Conservation (phyloP, 2,797 vertebrate genomes). For the Takifugu rubripes region DNA sequence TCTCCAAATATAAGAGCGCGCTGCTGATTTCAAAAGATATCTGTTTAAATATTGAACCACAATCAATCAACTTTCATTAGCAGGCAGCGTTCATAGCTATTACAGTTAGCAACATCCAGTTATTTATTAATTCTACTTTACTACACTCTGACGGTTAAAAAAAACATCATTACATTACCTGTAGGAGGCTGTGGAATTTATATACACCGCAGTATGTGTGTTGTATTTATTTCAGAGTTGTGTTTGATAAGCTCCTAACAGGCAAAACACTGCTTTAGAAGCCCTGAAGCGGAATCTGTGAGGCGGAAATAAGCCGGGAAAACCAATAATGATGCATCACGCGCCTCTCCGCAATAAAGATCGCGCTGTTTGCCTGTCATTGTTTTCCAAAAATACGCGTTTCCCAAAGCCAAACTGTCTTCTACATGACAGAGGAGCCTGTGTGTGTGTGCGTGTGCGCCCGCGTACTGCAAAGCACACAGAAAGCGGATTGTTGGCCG, state of each 20-base stretch:
- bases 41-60: too few species aligned
- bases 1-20: too few species aligned
- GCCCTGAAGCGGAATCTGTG: background rate
- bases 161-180: too few species aligned
- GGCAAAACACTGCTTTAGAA: constrained; percentile 7
- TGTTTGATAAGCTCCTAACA: background rate
- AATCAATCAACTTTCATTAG: too few species aligned
- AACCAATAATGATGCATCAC: constrained; percentile 19
- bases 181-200: too few species aligned
- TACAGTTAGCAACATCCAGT: too few species aligned
- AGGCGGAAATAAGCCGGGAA: constrained; percentile 8
- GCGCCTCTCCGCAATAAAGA: constrained; percentile 9
- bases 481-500: constrained; percentile 65
- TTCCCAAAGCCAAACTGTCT: constrained; percentile 59
- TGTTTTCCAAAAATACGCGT: constrained; percentile 66
- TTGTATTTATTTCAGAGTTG: background rate
- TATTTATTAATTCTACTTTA: too few species aligned
- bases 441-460: constrained; percentile 5
- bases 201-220: background rate
- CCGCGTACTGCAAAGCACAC: constrained; percentile 37
- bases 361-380: constrained; percentile 52
- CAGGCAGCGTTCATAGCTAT: too few species aligned
- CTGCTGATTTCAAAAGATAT: too few species aligned
- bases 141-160: too few species aligned
- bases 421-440: constrained; percentile 44